A percentile compares a stretch with the other conserved stretches of the same genome.
Evolutionary conservation across 1,140 invertebrate species (phyloP).

Genomic region (Caenorhabditis brenneri): DNA sequence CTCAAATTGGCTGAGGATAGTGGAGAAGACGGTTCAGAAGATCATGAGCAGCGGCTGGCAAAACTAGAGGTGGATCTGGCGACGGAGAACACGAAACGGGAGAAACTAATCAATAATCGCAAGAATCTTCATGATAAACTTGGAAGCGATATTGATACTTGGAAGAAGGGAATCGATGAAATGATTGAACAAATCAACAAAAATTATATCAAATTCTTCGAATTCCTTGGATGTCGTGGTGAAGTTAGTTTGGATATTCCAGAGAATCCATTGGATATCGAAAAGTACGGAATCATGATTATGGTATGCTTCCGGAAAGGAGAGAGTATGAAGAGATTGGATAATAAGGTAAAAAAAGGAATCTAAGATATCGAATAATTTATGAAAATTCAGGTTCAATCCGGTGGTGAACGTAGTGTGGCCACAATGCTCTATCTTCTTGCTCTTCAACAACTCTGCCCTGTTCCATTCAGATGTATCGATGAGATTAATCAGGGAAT

Average conservation of each 20-base stretch:
- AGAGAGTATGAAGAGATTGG: constrained; percentile 55
- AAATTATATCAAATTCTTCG: constrained; percentile 80
- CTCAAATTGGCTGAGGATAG: constrained; percentile 43
- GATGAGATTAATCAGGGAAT: constrained; percentile 70
- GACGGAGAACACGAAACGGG: neutral
- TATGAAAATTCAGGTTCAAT: constrained; percentile 56
- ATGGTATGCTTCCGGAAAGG: constrained; percentile 61
- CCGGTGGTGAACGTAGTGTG: constrained; percentile 67
- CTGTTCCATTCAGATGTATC: constrained; percentile 67
- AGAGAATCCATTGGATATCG: constrained; percentile 68
- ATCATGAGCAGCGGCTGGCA: neutral
- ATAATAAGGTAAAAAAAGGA: constrained; percentile 52
- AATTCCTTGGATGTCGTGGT: constrained; percentile 82
- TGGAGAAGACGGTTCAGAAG: constrained; percentile 33
- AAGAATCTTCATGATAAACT: constrained; percentile 70
- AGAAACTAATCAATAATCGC: neutral
- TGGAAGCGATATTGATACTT: constrained; percentile 73
- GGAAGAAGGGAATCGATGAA: constrained; percentile 77
- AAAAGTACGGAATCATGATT: constrained; percentile 63
- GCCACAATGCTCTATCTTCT: constrained; percentile 69
- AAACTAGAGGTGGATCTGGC: neutral
- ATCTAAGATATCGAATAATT: neutral
- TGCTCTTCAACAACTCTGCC: constrained; percentile 66
- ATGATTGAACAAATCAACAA: constrained; percentile 78
- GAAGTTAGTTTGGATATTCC: constrained; percentile 78